Conservation (phyloP, 2,113 vertebrate species). For the Climacteris rufus region DNA sequence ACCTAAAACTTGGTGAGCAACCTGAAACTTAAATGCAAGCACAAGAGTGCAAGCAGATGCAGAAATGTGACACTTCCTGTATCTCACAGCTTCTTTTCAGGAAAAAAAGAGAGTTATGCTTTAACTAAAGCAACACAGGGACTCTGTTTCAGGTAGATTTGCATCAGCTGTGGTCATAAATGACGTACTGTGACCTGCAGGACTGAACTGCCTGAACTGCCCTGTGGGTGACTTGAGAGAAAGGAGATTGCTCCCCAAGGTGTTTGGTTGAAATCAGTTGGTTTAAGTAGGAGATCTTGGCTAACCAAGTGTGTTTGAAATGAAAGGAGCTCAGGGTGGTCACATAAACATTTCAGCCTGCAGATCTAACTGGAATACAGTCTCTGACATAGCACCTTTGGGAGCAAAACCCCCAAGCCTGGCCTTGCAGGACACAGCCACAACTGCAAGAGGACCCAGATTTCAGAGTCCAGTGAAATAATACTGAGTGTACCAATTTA, state of each 20-base stretch:
- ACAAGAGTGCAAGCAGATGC: not conserved
- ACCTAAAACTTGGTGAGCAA: not conserved
- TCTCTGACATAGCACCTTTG: rapidly evolving
- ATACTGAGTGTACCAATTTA: not conserved
- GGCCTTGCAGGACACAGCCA: not conserved
- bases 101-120: not conserved
- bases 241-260: not conserved
- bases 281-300: not conserved
- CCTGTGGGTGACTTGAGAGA: not conserved
- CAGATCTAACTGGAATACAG: not conserved
- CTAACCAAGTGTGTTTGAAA: not conserved
- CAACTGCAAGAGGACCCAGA: not conserved
- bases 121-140: not conserved
- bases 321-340: not conserved
- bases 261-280: not conserved
- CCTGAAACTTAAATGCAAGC: not conserved
- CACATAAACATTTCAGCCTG: not conserved
- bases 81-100: not conserved
- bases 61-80: rapidly evolving
- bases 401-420: not conserved
- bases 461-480: not conserved
- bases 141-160: not conserved
- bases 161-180: not conserved
- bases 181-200: not conserved
- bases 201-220: not conserved